A percentile compares a stretch with the other conserved stretches of the same genome.
Conservation (phyloP, 64 coral and sea anemone species). For the Actinia tenebrosa region DNA sequence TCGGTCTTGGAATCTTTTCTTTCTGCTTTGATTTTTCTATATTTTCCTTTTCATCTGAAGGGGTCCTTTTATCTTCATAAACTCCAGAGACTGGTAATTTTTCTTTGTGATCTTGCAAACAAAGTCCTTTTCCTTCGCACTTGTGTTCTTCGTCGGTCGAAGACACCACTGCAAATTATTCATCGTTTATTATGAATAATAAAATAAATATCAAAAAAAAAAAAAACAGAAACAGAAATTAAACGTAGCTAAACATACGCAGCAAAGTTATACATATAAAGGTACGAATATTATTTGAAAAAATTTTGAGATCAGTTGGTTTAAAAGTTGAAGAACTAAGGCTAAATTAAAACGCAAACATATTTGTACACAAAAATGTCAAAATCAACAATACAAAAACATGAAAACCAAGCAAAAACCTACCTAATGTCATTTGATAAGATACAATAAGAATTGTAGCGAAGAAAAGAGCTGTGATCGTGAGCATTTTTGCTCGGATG, state of each 20-base stretch:
- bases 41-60: background rate
- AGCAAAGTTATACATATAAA: background rate
- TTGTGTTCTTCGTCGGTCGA: background rate
- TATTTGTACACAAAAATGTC: constrained; percentile 3
- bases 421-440: background rate
- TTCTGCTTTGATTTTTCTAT: background rate
- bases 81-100: background rate
- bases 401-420: background rate
- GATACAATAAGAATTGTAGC: background rate
- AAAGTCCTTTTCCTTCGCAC: background rate
- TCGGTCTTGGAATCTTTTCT: background rate
- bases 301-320: background rate
- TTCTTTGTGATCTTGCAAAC: background rate
- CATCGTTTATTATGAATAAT: no score
- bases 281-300: background rate
- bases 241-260: background rate
- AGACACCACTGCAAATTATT: background rate
- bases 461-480: background rate
- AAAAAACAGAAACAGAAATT: background rate
- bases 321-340: background rate
- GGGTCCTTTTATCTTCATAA: background rate
- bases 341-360: background rate
- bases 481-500: background rate
- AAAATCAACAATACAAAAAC: background rate
- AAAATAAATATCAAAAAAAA: background rate